Evolutionary conservation across 53 echinoderm and acorn worm species (phyloP), one percentile per base, ranked within the genome.

Genomic region (Mesocentrotus franciscanus): DNA sequence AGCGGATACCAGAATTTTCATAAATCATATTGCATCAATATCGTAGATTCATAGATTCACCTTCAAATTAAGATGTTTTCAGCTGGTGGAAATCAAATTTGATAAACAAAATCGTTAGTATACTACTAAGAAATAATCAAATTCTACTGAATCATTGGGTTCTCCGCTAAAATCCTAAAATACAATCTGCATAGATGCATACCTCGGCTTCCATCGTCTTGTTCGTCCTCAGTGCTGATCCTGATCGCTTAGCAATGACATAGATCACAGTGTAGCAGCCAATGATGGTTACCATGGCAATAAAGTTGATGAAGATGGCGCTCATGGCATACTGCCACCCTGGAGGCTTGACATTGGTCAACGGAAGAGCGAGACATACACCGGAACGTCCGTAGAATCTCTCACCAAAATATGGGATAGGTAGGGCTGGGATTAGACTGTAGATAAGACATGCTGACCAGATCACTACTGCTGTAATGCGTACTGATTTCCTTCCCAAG

Each of bases 241-340:
- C 95, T 11, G 99, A 97, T 14, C 97, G n/a, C n/a, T n/a, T n/a
- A n/a, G n/a, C n/a, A n/a, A n/a, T n/a, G n/a, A n/a, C n/a, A n/a
- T n/a, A n/a, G 30, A 99, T 99, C 9, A 95, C 94, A 61, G 93
- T 79, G 95, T 99, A 99, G 93, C 99, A 97, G 26, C 94, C 85
- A 27, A 95, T 83, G 55, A 99, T 99, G 60, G 93, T 85, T 22
- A 97, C 15, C 39, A 99, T 95, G 76, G 96, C 96, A 13, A 96
- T 24, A n/a, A 99, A 96, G 83, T 99, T 99, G 1, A 99, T 85
- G 4, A 95, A 97, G 17, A 99, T 90, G 78, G 97, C 98, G 22
- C 92, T 74, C 26, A 97, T 91, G 24, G 99, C 98, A 96, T 97
- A 99, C 32, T 94, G 93, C 99, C 99, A 99, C 14, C 99, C 99